Evolutionary conservation across 1,140 invertebrate species (phyloP).

Genomic region (Schmidtea mediterranea): DNA sequence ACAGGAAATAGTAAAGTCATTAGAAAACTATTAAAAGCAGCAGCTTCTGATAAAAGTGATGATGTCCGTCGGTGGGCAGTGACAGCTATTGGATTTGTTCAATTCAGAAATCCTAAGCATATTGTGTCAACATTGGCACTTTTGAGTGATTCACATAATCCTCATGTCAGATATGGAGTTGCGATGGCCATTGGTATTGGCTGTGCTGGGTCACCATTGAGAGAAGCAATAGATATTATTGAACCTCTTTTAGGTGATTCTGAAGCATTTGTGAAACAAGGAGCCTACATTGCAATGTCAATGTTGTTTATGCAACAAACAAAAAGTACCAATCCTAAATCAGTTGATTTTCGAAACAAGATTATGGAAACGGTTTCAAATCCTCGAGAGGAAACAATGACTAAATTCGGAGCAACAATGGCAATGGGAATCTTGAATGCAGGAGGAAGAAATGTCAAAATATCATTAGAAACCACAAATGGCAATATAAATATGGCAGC

Average conservation of each 20-base stretch:
- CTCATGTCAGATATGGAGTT: slow-evolving; percentile 89
- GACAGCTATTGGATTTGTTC: slow-evolving; percentile 74
- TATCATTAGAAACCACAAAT: slow-evolving; percentile 73
- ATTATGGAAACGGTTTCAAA: slow-evolving; percentile 54
- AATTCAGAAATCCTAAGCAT: slow-evolving; percentile 41
- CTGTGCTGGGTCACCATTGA: slow-evolving; percentile 76
- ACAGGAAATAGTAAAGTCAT: slow-evolving; percentile 88
- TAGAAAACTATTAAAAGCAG: slow-evolving; percentile 70
- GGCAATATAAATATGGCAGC: slow-evolving; percentile 88
- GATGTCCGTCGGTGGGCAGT: slow-evolving; percentile 89
- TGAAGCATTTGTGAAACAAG: slow-evolving; percentile 92
- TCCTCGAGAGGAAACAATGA: no score
- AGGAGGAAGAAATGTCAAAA: slow-evolving; percentile 74
- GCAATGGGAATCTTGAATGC: slow-evolving; percentile 76
- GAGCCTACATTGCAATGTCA: slow-evolving; percentile 68
- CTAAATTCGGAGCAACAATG: slow-evolving; percentile 88
- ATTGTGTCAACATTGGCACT: slow-evolving; percentile 81
- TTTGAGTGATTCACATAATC: slow-evolving; percentile 90
- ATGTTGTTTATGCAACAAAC: slow-evolving; percentile 95
- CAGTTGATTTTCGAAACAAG: no score
- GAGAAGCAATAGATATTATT: slow-evolving; percentile 73
- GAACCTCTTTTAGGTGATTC: slow-evolving; percentile 96
- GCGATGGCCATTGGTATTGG: slow-evolving; percentile 95
- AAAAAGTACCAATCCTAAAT: slow-evolving; percentile 65
- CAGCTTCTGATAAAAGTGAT: slow-evolving; percentile 89